phyloP scores from a whole-genome alignment of 2,113 vertebrate genomes.

The Blennius ocellaris region DNA sequence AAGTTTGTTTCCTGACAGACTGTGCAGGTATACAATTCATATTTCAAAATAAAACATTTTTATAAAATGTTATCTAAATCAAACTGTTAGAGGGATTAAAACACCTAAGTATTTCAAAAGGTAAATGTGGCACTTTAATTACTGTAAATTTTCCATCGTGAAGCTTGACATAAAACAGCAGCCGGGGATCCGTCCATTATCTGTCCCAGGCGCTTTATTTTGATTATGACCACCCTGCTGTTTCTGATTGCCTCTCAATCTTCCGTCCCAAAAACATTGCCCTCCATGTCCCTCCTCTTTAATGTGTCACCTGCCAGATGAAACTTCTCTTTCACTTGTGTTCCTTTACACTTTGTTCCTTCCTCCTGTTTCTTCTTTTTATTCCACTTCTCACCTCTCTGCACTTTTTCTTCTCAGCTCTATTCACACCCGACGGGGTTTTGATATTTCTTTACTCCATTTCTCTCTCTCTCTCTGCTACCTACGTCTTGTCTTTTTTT shows the following conservation, averaged over 20 bases:
- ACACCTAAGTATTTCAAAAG: neutral
- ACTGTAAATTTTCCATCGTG: neutral
- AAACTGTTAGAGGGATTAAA: neutral
- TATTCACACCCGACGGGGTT: slow-evolving; percentile 49
- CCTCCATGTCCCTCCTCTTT: slow-evolving; percentile 14
- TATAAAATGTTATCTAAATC: neutral
- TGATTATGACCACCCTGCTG: neutral
- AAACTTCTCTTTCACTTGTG: slow-evolving; percentile 34
- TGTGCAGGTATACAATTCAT: too few species aligned
- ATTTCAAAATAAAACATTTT: too few species aligned
- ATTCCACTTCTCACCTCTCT: slow-evolving; percentile 50
- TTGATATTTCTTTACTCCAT: slow-evolving; percentile 32
- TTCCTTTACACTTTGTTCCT: slow-evolving; percentile 37
- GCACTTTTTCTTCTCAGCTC: slow-evolving; percentile 28
- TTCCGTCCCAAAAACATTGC: neutral
- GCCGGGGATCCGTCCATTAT: neutral
- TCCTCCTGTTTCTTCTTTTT: slow-evolving; percentile 18
- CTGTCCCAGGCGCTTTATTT: neutral
- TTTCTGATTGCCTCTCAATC: slow-evolving; percentile 14
- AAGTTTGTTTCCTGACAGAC: too few species aligned
- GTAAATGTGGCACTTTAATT: neutral
- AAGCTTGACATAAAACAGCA: too few species aligned
- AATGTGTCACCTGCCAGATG: slow-evolving; percentile 45
- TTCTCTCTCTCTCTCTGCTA: slow-evolving; percentile 5
- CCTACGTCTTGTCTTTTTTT: slow-evolving; percentile 9